Base-by-base conservation (phyloP, 2,888 invertebrate genomes). In the Cheilosia urbana region DNA sequence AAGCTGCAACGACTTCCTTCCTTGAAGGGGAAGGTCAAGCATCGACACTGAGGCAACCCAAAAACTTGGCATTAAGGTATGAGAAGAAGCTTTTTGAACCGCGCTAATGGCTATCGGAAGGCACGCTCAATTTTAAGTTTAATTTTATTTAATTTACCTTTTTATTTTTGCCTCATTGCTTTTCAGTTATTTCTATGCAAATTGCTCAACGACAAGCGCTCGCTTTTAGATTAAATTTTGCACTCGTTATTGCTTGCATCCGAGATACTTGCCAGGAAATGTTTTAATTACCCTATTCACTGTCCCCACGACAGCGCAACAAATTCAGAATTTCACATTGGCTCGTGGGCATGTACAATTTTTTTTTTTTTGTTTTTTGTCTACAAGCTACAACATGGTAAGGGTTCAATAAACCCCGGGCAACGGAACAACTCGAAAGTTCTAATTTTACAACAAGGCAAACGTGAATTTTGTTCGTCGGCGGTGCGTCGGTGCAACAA, bases 1-100 rank as follows among this genome's bases (percentile, higher is more conserved):
- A 91, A 89, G 90, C 90, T 87, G 91, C 91, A 72, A 92, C 91
- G 62, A 88, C 88, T 51, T 90, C 91, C 34, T 92, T 92, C 68
- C 89, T 92, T 45, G 89, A 89, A 63, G 89, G 89, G 69, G 92
- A 92, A 83, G 87, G 87, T 58, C 81, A 88, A 77, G 40, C 60
- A 65, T 87, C 89, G 24, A 88, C 89, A 40, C 88, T 90, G 42
- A 89, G 88, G 57, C 87, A 90, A 78, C 89, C 90, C 15, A 89
- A 71, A 42, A 77, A 47, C 17, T 45, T 77, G 87, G 27, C 87
- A 57, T 72, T 83, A 77, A 88, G 89, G 89, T 88, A 89, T 84
- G 87, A 58, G 37, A 37, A 11, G 9, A 53, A 24, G 58, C 51
- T 57, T 66, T 51, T 11, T 34, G 24, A 53, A 49, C 42, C 24